A percentile compares a stretch with the other conserved stretches of the same genome.
These are phyloP conservation scores for Ceyx erithaca DNA, from an alignment of 2,797 vertebrate genomes.

Conservation along the genomic window DNA sequence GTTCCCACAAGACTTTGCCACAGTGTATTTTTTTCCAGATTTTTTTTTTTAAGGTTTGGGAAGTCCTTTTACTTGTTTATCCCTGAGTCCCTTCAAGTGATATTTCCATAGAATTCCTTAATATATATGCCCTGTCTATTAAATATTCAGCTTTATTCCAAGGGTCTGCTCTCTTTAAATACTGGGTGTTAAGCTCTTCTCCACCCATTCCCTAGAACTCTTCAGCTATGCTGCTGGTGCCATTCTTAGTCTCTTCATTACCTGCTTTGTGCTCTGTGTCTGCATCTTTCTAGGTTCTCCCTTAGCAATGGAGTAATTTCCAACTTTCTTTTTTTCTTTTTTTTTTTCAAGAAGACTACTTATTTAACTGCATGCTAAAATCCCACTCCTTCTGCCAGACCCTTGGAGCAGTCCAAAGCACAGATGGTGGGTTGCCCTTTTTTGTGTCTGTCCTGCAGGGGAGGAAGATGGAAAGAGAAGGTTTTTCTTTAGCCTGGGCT, in stretches of 20 bases:
- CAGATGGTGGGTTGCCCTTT: slow-evolving; percentile 34
- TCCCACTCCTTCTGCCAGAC: background rate
- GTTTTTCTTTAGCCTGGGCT: background rate
- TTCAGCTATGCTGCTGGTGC: background rate
- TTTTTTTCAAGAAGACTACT: background rate
- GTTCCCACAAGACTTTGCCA: background rate
- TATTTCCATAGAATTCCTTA: background rate
- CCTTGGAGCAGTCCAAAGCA: background rate
- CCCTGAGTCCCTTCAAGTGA: background rate
- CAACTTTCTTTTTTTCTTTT: background rate
- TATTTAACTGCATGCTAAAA: slow-evolving; percentile 3
- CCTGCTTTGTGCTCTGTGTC: background rate
- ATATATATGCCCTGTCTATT: background rate
- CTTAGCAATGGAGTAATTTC: background rate
- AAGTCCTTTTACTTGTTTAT: background rate
- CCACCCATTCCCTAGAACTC: background rate
- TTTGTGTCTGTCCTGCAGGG: slow-evolving; percentile 13
- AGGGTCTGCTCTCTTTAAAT: background rate
- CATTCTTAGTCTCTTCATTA: background rate
- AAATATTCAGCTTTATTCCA: background rate
- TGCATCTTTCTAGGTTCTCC: background rate
- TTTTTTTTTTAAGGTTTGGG: background rate
- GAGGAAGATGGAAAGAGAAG: background rate
- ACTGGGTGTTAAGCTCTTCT: background rate
- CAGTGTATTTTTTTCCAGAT: background rate